Base-by-base conservation (phyloP, 2,113 vertebrate species). In the Pterocles burchelli region DNA sequence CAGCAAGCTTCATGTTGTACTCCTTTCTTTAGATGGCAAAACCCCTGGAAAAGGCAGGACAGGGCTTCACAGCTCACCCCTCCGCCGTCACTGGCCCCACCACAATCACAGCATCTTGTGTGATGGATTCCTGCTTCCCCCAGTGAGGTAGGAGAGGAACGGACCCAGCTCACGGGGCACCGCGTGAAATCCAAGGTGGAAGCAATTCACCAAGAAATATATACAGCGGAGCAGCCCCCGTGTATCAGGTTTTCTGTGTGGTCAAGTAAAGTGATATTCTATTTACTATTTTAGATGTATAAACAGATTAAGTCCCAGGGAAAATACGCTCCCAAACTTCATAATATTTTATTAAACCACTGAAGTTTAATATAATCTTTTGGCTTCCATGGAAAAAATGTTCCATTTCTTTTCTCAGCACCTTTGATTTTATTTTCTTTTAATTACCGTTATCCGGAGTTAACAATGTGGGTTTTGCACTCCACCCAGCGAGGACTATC, bases 221-320 rank as follows among this genome's bases (percentile, higher is more conserved):
- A 96, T 13, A 59, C 77, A 52, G 89, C 12, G 1, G 48, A 61
- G 88, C 66, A 89, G 73, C 68, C 82, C 73, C 48, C 17, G 6
- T 19, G 5, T n/a, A 77, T 92, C 80, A 59, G 85, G 87, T 96
- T 95, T 87, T 86, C 93, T 84, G 90, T 96, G 96, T 93, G 95
- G 95, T 91, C 96, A 96, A 77, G 96, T 91, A 97, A 97, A 97
- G 77, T 24, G 86, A 96, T 95, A 96, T 95, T 97, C 91, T 96
- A 62, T 97, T 97, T 96, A 96, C 85, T 90, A 96, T 90, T 91
- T 93, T 62, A 71, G 49, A 88, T 81, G 57, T 78, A 95, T 95
- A 95, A 96, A 94, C 93, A 95, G 93, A 96, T 97, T 87, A 96
- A 93, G 58, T 96, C 94, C 94, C 80, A 85, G 85, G 89, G 89